These are phyloP conservation scores for Acromyrmex charruanus DNA, from an alignment of 1,140 invertebrate genomes.

Conservation along the genomic window DNA sequence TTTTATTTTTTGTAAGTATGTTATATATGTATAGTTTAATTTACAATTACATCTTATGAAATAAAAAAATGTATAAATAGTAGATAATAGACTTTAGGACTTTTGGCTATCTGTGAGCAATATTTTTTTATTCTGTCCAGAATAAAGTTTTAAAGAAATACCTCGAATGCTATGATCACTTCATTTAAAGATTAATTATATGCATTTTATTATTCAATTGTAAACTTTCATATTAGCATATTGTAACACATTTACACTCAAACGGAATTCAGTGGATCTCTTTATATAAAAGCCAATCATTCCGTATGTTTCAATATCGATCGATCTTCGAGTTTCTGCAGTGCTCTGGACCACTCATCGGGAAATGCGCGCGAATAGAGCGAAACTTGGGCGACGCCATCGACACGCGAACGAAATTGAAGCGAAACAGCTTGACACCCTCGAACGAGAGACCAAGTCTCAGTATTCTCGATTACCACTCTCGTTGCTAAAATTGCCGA, in stretches of 20 bases:
- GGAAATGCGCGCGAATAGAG: slow-evolving; percentile 54
- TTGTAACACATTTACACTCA: neutral
- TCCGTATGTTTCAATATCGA: slow-evolving; percentile 43
- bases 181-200: neutral
- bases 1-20: no score
- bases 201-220: neutral
- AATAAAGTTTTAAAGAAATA: no score
- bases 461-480: slow-evolving; percentile 52
- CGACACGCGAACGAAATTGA: slow-evolving; percentile 54
- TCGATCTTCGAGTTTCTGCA: slow-evolving; percentile 42
- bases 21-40: no score
- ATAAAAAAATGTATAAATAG: no score
- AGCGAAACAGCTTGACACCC: slow-evolving; percentile 58
- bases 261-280: neutral
- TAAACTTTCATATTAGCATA: neutral
- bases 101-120: no score
- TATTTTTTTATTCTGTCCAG: no score
- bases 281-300: slow-evolving; percentile 56
- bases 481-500: slow-evolving; percentile 51
- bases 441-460: slow-evolving; percentile 46
- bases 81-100: no score
- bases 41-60: no score
- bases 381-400: slow-evolving; percentile 52
- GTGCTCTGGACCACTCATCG: slow-evolving; percentile 43
- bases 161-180: no score